Evolutionary conservation across 1,140 invertebrate genomes (phyloP), one percentile per base, ranked within the genome.

Genomic region (Capitella teleta): DNA sequence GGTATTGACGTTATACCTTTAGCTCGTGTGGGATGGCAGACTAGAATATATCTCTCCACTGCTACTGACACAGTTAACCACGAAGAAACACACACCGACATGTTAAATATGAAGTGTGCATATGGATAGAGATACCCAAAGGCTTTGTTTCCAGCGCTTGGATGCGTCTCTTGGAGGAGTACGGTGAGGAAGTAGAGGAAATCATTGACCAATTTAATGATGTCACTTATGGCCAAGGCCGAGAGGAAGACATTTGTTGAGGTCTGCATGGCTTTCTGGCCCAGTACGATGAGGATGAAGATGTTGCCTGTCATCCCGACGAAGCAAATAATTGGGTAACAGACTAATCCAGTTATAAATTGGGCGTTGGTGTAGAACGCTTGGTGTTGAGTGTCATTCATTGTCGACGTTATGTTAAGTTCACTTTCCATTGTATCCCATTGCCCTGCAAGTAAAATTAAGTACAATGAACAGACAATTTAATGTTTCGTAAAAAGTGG

Each of bases 61-160:
- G 92, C 94, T 14, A 97, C 92, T 1, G 87, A 87, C 38, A 96
- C 79, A 1, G 92, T 96, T 57, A 95, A 77, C 75, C 95, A 98
- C 37, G 93, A 88, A 16, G 88, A 65, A 8, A 63, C 57, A 46
- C 60, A 67, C 8, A 53, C 58, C 2, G 67, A 61, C 40, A 61
- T 47, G 34, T 61, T 62, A 53, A 70, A 67, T 16, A 70, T 56
- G 49, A 63, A 72, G 51, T 70, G 67, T 3, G 64, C 63, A 51
- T 66, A 66, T 2, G 66, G 66, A 52, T 72, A 72, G 6, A 70
- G 52, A 47, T 61, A 59, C 3, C 56, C 60, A 51, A 47, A 34
- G 28, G 19, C 21, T 1, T 32, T 26, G 45, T 47, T 47, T 3
- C 60, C 64, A n/a, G 54, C 40, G 8, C 30, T 40, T 8, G 54